Evolutionary conservation across 2,888 invertebrate genomes (phyloP).

Genomic region (Rhamnusium bicolor): DNA sequence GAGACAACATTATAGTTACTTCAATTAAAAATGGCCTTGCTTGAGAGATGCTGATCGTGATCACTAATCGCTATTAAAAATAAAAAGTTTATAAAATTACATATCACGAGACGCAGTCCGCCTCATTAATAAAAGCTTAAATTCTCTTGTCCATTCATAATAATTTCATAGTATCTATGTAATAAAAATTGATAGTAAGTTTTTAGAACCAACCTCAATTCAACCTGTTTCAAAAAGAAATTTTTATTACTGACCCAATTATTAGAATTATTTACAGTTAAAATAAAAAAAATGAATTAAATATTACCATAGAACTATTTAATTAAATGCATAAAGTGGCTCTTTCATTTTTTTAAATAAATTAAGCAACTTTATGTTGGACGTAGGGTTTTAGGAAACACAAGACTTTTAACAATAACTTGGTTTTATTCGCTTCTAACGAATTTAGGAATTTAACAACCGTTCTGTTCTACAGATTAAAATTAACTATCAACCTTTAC

Average conservation of each 20-base stretch:
- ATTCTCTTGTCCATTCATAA: neutral
- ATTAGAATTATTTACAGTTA: neutral
- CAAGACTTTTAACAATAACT: too few species aligned
- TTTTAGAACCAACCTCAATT: conserved; percentile 11
- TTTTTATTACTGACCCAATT: conserved; percentile 24
- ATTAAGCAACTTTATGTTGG: too few species aligned
- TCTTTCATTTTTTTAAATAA: too few species aligned
- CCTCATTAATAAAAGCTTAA: neutral
- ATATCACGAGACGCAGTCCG: neutral
- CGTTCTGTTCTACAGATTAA: too few species aligned
- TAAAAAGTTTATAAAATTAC: conserved; percentile 7
- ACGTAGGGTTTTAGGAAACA: too few species aligned
- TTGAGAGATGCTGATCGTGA: neutral
- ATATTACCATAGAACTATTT: neutral
- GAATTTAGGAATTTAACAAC: too few species aligned
- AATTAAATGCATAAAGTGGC: too few species aligned
- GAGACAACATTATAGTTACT: neutral
- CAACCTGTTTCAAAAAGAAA: conserved; percentile 18
- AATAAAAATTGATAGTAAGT: neutral
- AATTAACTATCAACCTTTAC: too few species aligned
- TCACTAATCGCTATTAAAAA: conserved; percentile 1
- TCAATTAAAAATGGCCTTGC: conserved; percentile 2
- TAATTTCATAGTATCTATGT: neutral
- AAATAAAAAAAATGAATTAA: neutral
- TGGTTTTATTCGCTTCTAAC: too few species aligned